phyloP scores from a whole-genome alignment of 2,113 vertebrate species.

The Lonchura striata region DNA sequence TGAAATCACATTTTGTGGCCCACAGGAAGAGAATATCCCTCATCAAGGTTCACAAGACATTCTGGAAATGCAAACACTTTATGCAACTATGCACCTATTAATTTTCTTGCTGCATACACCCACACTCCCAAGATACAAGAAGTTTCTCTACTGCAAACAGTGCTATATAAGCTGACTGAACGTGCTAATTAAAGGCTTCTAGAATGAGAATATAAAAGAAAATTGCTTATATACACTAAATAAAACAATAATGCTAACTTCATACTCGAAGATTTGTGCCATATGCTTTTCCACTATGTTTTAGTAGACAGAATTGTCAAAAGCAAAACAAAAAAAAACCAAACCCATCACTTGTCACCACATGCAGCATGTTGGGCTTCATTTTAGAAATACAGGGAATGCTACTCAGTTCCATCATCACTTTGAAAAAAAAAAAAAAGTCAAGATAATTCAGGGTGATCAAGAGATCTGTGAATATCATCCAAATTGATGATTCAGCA shows the following conservation, averaged over 20 bases:
- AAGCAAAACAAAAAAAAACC: neutral
- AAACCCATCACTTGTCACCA: neutral
- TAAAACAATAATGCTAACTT: neutral
- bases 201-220: neutral
- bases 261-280: neutral
- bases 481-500: neutral
- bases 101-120: neutral
- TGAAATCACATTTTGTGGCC: neutral
- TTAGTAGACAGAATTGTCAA: neutral
- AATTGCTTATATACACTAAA: neutral
- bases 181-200: neutral
- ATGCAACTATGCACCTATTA: neutral
- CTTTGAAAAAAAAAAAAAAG: neutral
- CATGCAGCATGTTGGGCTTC: neutral
- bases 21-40: neutral
- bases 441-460: neutral
- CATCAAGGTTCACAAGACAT: neutral
- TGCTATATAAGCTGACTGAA: neutral
- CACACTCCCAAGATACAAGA: neutral
- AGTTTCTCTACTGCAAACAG: neutral
- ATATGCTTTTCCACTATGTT: neutral
- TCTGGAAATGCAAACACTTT: conserved; percentile 2
- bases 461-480: neutral
- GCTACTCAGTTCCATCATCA: neutral
- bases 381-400: neutral